Conservation (phyloP, 2,113 vertebrate species). For the Aegithalos caudatus region DNA sequence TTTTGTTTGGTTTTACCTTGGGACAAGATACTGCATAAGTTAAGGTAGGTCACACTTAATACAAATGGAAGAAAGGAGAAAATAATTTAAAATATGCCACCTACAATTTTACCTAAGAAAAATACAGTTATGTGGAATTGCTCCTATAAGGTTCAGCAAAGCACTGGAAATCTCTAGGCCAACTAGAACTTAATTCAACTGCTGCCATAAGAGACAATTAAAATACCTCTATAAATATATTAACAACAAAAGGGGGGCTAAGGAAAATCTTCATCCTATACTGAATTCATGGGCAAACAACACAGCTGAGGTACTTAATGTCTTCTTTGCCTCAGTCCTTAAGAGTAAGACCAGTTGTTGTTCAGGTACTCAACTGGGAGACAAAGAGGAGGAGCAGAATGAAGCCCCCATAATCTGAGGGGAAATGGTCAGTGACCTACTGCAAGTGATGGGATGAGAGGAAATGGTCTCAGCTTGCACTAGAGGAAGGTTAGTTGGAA, state of each 20-base stretch:
- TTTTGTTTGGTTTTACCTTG: constrained; percentile 14
- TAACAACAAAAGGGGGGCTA: background rate
- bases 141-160: background rate
- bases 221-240: background rate
- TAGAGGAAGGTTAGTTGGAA: background rate
- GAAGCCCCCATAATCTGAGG: background rate
- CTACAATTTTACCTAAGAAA: background rate
- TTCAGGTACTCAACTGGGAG: background rate
- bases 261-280: background rate
- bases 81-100: background rate
- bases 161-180: background rate
- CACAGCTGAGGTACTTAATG: background rate
- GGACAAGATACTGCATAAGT: background rate
- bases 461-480: background rate
- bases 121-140: background rate
- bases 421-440: fast-evolving
- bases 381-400: background rate
- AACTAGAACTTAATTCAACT: background rate
- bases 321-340: background rate
- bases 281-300: background rate
- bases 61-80: background rate
- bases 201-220: background rate
- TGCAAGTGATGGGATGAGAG: background rate
- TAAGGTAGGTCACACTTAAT: constrained; percentile 12
- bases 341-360: background rate